phyloP scores from a whole-genome alignment of 2,113 vertebrate genomes.

The Triplophysa tibetana region DNA sequence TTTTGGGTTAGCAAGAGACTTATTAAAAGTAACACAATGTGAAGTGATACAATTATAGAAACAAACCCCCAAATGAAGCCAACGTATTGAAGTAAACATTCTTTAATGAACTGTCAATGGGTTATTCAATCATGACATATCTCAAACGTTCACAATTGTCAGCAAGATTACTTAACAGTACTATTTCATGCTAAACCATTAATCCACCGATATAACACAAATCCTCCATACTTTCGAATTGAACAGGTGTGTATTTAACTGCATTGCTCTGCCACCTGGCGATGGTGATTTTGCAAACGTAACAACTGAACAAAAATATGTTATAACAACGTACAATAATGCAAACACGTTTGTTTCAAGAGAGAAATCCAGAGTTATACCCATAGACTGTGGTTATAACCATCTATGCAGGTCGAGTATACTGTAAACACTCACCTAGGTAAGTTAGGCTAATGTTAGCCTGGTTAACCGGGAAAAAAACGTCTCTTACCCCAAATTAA shows the following conservation, averaged over 20 bases:
- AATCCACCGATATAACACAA: neutral
- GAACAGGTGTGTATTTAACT: constrained; percentile 11
- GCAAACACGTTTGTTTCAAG: neutral
- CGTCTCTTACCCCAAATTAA: neutral
- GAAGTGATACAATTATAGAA: too few species aligned
- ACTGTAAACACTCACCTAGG: neutral
- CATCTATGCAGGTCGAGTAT: neutral
- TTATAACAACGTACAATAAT: neutral
- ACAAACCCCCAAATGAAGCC: too few species aligned
- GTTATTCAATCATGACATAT: neutral
- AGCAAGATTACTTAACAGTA: neutral
- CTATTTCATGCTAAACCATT: neutral
- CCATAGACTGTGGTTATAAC: neutral
- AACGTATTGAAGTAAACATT: too few species aligned
- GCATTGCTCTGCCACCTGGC: neutral
- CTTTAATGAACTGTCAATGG: too few species aligned
- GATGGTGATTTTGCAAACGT: too few species aligned
- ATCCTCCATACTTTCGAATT: neutral
- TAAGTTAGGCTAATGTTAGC: neutral
- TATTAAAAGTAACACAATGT: too few species aligned
- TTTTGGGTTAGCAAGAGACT: too few species aligned
- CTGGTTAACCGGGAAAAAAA: neutral
- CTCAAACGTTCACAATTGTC: neutral
- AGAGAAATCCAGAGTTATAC: neutral
- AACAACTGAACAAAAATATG: neutral